Conservation (phyloP, 1,140 invertebrate genomes). For the Carcinoscorpius rotundicauda region DNA sequence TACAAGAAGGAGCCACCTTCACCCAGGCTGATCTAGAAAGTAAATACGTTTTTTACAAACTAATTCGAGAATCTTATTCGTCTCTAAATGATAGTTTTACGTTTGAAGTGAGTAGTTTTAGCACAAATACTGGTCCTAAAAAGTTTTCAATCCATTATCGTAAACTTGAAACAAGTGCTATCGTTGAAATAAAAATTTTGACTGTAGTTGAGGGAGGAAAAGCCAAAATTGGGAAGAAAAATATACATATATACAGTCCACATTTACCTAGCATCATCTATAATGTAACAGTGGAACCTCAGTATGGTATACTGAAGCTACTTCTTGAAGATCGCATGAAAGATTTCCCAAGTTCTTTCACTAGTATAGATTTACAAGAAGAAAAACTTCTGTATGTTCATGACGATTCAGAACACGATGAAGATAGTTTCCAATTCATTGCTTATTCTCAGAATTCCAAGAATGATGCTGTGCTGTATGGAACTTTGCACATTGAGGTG, state of each 20-base stretch:
- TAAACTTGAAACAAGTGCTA: slow-evolving; percentile 31
- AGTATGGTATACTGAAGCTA: slow-evolving; percentile 44
- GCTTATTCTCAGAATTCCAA: slow-evolving; percentile 31
- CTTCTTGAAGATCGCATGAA: slow-evolving; percentile 21
- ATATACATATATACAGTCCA: slow-evolving; percentile 58
- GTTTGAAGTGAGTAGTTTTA: slow-evolving; percentile 54
- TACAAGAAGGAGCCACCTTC: slow-evolving; percentile 54
- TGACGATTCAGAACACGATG: slow-evolving; percentile 31
- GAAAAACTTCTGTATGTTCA: slow-evolving; percentile 43
- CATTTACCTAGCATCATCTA: slow-evolving; percentile 59
- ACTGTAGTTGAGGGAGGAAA: slow-evolving; percentile 64
- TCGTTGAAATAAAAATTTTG: slow-evolving; percentile 49
- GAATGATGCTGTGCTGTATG: slow-evolving; percentile 67
- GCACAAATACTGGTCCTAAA: slow-evolving; percentile 50
- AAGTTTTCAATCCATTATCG: slow-evolving; percentile 47
- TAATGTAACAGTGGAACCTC: slow-evolving; percentile 56
- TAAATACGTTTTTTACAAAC: slow-evolving; percentile 48
- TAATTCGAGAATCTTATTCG: slow-evolving; percentile 57
- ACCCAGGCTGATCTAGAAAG: slow-evolving; percentile 69
- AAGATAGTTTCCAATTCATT: slow-evolving; percentile 29
- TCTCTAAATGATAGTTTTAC: slow-evolving; percentile 56
- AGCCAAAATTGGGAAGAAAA: slow-evolving; percentile 44
- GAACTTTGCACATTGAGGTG: slow-evolving; percentile 60
- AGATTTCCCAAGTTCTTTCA: slow-evolving; percentile 49
- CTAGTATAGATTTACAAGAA: slow-evolving; percentile 50